A percentile compares a stretch with the other conserved stretches of the same genome.
Evolutionary conservation across 2,888 invertebrate species (phyloP).

Genomic region (Ctena decussata): DNA sequence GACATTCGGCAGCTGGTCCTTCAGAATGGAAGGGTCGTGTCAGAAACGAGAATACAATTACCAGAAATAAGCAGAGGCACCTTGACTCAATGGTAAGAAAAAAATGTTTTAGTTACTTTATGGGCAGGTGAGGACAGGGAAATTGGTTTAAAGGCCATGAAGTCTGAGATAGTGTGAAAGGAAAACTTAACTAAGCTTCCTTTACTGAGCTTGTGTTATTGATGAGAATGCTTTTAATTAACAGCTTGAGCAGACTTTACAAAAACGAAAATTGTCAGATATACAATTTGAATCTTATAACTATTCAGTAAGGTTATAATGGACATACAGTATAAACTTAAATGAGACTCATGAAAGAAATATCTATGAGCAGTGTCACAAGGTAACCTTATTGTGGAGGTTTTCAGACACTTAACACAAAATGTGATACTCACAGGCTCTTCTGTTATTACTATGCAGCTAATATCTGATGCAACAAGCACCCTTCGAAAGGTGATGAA

Average conservation of each 20-base stretch:
- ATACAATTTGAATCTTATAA: background rate
- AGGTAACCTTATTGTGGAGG: background rate
- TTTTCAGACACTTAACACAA: background rate
- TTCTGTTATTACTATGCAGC: background rate
- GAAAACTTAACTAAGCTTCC: background rate
- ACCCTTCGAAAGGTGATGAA: no score
- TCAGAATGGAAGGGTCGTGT: slow-evolving; percentile 22
- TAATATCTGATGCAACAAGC: no score
- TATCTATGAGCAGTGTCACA: background rate
- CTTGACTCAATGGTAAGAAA: slow-evolving; percentile 27
- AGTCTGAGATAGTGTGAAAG: background rate
- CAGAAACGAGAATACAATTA: slow-evolving; percentile 19
- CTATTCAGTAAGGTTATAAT: background rate
- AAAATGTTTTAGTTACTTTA: background rate
- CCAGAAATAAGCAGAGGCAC: slow-evolving; percentile 33
- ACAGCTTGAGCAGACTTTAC: background rate
- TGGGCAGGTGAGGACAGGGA: background rate
- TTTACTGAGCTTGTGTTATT: background rate
- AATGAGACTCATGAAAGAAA: background rate
- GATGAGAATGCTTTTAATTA: background rate
- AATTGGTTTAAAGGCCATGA: background rate
- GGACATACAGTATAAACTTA: background rate
- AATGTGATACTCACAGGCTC: background rate
- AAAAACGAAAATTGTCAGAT: no score
- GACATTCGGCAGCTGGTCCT: slow-evolving; percentile 30